Percentiles rank a stretch among this genome's conserved stretches.
phyloP scores from a whole-genome alignment of 2,888 invertebrate genomes.

The Endomychus coccineus region DNA sequence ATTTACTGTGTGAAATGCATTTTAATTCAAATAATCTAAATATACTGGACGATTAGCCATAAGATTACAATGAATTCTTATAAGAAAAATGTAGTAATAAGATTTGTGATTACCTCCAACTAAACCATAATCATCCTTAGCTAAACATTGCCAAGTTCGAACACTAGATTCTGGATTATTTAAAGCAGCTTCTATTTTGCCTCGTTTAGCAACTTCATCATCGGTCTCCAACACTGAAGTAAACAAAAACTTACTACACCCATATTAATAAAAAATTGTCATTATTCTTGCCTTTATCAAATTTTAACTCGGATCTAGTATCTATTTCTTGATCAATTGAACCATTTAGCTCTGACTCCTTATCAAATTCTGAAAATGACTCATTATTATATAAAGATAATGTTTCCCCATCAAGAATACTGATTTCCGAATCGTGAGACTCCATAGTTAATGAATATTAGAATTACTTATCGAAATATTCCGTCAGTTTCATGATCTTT shows the following conservation, averaged over 20 bases:
- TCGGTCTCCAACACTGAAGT: slow-evolving; percentile 53
- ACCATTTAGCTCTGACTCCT: slow-evolving; percentile 7
- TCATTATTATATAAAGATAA: too few species aligned
- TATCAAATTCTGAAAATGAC: not conserved
- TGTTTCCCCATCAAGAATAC: too few species aligned
- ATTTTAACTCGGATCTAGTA: slow-evolving; percentile 53
- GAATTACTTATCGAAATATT: too few species aligned
- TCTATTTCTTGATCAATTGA: slow-evolving; percentile 35
- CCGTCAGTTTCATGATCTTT: too few species aligned
- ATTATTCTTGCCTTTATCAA: slow-evolving; percentile 54
- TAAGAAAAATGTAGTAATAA: slow-evolving; percentile 2
- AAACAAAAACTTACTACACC: slow-evolving; percentile 8
- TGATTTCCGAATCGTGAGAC: too few species aligned
- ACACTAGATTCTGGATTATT: slow-evolving; percentile 45
- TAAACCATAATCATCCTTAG: slow-evolving; percentile 59
- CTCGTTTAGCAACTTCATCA: slow-evolving; percentile 55
- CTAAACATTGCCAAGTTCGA: slow-evolving; percentile 54
- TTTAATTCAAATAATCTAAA: not conserved
- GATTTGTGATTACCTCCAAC: slow-evolving; percentile 53
- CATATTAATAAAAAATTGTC: not conserved
- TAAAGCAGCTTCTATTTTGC: slow-evolving; percentile 53
- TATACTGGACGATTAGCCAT: not conserved
- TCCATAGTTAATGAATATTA: too few species aligned
- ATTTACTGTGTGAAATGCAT: too few species aligned
- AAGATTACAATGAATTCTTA: not conserved